Conservation (phyloP, 2,113 vertebrate genomes). For the Carettochelys insculpta region DNA sequence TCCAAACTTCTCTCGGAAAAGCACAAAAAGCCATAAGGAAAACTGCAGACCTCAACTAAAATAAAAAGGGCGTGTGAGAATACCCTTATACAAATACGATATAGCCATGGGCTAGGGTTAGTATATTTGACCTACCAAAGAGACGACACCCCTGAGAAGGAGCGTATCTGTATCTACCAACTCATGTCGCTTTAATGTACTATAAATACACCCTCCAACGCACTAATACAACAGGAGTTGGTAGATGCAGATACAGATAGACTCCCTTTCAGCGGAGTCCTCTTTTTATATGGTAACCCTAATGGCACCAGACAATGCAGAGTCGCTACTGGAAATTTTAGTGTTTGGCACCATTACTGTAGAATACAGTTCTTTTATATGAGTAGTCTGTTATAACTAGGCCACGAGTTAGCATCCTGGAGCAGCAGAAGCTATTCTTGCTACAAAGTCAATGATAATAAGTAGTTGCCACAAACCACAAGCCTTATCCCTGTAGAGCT, state of each 20-base stretch:
- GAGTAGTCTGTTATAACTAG: background rate
- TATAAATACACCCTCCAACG: too few relatives aligned
- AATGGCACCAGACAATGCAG: background rate
- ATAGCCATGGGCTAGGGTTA: too few relatives aligned
- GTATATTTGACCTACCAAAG: too few relatives aligned
- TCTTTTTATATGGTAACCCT: too few relatives aligned
- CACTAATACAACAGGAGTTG: too few relatives aligned
- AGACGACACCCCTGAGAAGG: too few relatives aligned
- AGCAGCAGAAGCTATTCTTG: background rate
- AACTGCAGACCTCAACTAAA: background rate
- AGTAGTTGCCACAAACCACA: background rate
- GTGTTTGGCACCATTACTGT: background rate
- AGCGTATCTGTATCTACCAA: too few relatives aligned
- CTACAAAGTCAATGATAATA: background rate
- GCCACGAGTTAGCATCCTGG: background rate
- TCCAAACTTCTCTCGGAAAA: background rate
- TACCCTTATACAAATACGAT: fast-evolving
- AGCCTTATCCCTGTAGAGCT: fast-evolving
- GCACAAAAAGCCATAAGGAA: background rate
- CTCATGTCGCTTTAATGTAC: too few relatives aligned
- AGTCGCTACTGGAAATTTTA: background rate
- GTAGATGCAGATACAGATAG: too few relatives aligned
- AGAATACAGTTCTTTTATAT: background rate
- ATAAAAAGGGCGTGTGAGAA: background rate
- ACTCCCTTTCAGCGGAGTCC: too few relatives aligned